phyloP scores from a whole-genome alignment of 1,140 invertebrate species.

The Lepidurus apus region DNA sequence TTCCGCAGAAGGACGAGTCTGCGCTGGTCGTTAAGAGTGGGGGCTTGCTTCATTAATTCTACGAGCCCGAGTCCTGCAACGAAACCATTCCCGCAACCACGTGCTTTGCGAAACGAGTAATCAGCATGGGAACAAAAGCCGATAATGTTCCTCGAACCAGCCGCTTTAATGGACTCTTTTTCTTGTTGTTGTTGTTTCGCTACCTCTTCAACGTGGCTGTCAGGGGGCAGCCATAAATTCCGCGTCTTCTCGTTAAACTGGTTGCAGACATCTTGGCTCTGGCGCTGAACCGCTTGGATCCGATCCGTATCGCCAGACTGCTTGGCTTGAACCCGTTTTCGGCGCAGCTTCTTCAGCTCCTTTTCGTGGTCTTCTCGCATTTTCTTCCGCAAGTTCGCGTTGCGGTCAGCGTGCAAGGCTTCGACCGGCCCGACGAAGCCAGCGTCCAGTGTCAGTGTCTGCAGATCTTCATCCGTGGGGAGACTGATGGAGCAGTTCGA shows the following conservation, averaged over 20 bases:
- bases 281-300: not conserved
- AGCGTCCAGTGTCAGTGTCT: not conserved
- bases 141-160: not conserved
- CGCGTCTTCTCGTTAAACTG: not conserved
- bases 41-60: not conserved
- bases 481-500: not conserved
- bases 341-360: slow-evolving; percentile 10
- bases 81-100: slow-evolving; percentile 6
- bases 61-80: not conserved
- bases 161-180: not conserved
- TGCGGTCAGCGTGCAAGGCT: not conserved
- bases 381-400: not conserved
- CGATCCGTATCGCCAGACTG: not conserved
- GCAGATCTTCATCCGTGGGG: not conserved
- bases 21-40: not conserved
- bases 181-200: too few species aligned
- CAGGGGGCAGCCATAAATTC: not conserved
- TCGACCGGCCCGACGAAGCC: not conserved
- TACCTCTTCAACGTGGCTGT: not conserved
- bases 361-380: not conserved
- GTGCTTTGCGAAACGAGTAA: slow-evolving; percentile 10
- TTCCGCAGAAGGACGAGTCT: slow-evolving; percentile 1
- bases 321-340: not conserved
- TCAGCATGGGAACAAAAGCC: slow-evolving; percentile 6
- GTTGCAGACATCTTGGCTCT: not conserved